Percentiles rank a stretch among this genome's conserved stretches.
phyloP scores from a whole-genome alignment of 2,113 vertebrate genomes.

The Rhynchopsitta pachyrhyncha region DNA sequence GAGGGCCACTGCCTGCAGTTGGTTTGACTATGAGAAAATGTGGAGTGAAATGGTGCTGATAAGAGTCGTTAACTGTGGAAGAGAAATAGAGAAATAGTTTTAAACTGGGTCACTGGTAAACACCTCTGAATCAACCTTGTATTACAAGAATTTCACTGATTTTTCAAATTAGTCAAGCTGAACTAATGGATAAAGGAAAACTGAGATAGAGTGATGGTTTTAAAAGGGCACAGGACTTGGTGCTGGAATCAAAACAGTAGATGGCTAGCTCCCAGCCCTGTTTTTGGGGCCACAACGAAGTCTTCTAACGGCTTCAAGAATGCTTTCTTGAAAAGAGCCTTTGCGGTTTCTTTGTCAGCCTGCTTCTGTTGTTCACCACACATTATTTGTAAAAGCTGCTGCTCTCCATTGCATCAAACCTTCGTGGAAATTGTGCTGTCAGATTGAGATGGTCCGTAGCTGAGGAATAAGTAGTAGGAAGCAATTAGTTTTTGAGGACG shows the following conservation, averaged over 20 bases:
- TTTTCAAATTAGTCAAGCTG: not conserved
- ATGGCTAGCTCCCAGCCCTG: not conserved
- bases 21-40: not conserved
- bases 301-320: not conserved
- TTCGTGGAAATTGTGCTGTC: not conserved
- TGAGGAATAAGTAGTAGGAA: not conserved
- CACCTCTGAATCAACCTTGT: not conserved
- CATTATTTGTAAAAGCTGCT: not conserved
- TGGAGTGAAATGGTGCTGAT: not conserved
- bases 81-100: not conserved
- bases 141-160: not conserved
- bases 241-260: not conserved
- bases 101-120: not conserved
- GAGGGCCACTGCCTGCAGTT: not conserved
- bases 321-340: not conserved
- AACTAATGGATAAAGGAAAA: not conserved
- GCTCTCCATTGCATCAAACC: not conserved
- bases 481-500: not conserved
- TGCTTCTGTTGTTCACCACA: not conserved
- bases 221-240: not conserved
- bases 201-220: not conserved
- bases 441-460: not conserved
- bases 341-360: not conserved
- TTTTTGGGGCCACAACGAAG: not conserved
- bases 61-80: not conserved